Base-by-base conservation (phyloP, 2,113 vertebrate species). In the Mystacornis crossleyi region DNA sequence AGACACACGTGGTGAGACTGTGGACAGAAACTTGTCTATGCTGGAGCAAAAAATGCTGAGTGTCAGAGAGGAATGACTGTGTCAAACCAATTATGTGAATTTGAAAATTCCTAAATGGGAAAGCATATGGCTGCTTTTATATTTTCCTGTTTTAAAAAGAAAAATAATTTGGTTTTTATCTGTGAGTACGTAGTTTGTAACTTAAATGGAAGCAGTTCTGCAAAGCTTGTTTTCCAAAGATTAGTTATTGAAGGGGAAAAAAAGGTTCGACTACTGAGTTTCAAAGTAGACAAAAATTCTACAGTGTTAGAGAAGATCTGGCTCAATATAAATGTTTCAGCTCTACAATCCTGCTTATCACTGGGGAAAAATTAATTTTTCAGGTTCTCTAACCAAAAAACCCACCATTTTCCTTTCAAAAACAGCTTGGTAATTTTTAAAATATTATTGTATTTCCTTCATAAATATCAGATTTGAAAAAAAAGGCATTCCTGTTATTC, bases 221-320 rank as follows among this genome's bases (percentile, higher is more conserved):
- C 16, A 53, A 64, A 57, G 2, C 38, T 67, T 71, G 13, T 67
- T 81, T 84, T 78, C n/a, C 4, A 40, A 74, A 62, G 28, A 23
- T 13, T 16, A 53, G 42, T 48, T 57, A 70, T 8, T 43, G 17
- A 18, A 48, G 47, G 16, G 25, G 7, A n/a, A 36, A 65, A n/a
- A 73, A 34, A 6, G 9, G 7, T 25, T 91, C n/a, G 47, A 47
- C 4, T 0, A 18, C 10, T 40, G 28, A 36, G 9, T 74, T 79
- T 92, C 36, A 66, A 70, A 66, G 18, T 23, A 31, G 6, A 71
- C 45, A 40, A 40, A 53, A 80, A 58, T 33, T 24, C 14, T 55
- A 18, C 6, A 26, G 0, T 47, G 2, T 0, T 28, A 5, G 19
- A 61, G 28, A 43, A 36, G 26, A 53, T 28, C 9, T 25, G 28